Base-by-base conservation (phyloP, 2,888 invertebrate genomes). In the Drosophila aldrichi region DNA sequence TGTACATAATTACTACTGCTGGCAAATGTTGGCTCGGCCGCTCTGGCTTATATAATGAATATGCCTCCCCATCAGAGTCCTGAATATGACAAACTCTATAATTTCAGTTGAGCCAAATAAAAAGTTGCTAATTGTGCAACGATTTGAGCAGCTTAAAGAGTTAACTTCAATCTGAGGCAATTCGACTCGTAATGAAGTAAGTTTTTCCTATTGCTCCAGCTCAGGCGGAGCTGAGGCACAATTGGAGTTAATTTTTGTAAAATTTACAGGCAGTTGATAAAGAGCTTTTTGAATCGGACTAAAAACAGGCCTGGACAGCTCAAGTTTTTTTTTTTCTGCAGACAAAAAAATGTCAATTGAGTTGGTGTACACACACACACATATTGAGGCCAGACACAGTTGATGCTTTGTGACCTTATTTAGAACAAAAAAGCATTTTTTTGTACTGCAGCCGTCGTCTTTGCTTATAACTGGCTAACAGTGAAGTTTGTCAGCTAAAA, bases 321-420 rank as follows among this genome's bases (percentile, higher is more conserved):
- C 10, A 48, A 29, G n/a, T 25, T 25, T 9, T 38, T n/a, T 25
- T 34, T 22, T 18, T n/a, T 18, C 22, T 18, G 34, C 57, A 48
- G 44, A 48, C 49, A 51, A 66, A 60, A 66, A 60, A 51, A 62
- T 52, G 56, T 62, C 56, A 59, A 65, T 66, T 57, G 51, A 68
- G 52, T 14, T 18, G 29, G 14, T 55, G 22, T 29, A 46, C 43
- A 52, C 16, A 16, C 7, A 29, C 29, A 29, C 8, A 8, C 7
- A 29, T 0, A 25, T 25, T 25, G 14, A 43, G 40, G 18, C 40
- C 4, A 44, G 12, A 57, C 20, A 58, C 20, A 69, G n/a, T 41
- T 25, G 51, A 12, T 49, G 10, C 22, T 40, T 14, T 54, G n/a
- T 49, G 48, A 29, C n/a, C 34, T 40, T 5, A n/a, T n/a, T 44